Conservation (phyloP, 1,140 invertebrate species). For the Steinernema khuongi region DNA sequence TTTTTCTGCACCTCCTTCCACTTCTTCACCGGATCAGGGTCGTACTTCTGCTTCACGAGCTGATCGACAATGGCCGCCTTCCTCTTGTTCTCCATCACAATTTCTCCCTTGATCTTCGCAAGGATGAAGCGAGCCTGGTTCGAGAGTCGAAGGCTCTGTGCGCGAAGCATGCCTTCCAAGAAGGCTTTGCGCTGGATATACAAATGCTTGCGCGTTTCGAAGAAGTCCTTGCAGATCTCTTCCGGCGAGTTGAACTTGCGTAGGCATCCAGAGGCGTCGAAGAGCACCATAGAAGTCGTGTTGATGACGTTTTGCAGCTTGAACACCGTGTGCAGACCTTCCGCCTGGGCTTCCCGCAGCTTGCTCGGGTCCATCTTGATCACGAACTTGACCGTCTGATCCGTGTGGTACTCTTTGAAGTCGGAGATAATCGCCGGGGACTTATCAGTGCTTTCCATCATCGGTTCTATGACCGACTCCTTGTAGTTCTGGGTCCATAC, state of each 20-base stretch:
- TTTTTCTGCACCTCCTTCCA: slow-evolving; percentile 74
- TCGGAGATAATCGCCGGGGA: slow-evolving; percentile 64
- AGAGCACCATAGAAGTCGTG: slow-evolving; percentile 82
- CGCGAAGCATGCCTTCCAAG: slow-evolving; percentile 79
- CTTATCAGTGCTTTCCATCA: slow-evolving; percentile 75
- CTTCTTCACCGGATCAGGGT: slow-evolving; percentile 83
- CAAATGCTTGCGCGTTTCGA: slow-evolving; percentile 71
- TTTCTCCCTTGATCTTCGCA: slow-evolving; percentile 89
- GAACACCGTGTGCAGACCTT: slow-evolving; percentile 89
- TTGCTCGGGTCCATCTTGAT: slow-evolving; percentile 75
- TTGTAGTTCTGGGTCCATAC: slow-evolving; percentile 95
- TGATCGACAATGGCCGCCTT: slow-evolving; percentile 96
- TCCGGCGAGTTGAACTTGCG: slow-evolving; percentile 71
- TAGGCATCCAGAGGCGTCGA: slow-evolving; percentile 83
- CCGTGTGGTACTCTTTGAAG: slow-evolving; percentile 90
- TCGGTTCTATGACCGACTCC: slow-evolving; percentile 80
- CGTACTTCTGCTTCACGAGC: slow-evolving; percentile 77
- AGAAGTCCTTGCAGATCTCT: slow-evolving; percentile 82
- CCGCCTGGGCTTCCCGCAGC: slow-evolving; percentile 70
- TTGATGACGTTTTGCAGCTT: slow-evolving; percentile 70
- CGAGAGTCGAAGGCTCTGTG: slow-evolving; percentile 77
- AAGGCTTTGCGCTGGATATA: slow-evolving; percentile 85
- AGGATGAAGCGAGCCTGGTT: slow-evolving; percentile 73
- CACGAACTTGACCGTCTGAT: slow-evolving; percentile 85
- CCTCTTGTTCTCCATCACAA: slow-evolving; percentile 96